Evolutionary conservation across 2,888 invertebrate genomes (phyloP).

Genomic region (Chydorus sphaericus): DNA sequence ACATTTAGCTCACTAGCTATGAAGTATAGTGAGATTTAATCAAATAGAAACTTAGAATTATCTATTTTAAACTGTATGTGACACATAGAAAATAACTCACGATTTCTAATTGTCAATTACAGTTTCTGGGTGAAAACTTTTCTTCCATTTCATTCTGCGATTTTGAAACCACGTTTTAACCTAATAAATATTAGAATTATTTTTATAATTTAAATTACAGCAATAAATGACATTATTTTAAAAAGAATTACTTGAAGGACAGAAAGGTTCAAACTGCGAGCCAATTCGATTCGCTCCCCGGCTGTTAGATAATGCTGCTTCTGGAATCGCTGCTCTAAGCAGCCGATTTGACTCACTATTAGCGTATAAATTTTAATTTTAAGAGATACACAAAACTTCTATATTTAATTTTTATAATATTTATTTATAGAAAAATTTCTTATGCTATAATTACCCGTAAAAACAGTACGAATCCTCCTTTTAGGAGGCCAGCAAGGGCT

Average conservation of each 20-base stretch:
- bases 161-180: constrained; percentile 1
- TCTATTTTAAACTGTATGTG: no score
- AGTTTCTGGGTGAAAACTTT: neutral
- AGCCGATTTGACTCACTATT: neutral
- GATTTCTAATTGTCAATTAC: neutral
- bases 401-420: neutral
- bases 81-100: neutral
- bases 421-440: neutral
- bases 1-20: neutral
- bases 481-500: neutral
- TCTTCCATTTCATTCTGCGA: constrained; percentile 1
- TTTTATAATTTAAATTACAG: neutral
- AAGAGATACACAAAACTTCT: neutral
- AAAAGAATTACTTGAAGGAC: neutral
- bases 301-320: neutral
- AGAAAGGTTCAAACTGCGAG: neutral
- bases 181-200: neutral
- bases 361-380: neutral
- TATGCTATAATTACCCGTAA: neutral
- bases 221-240: neutral
- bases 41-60: no score
- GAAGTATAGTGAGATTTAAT: neutral
- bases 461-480: neutral
- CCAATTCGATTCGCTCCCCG: neutral
- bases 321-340: neutral